Percentiles rank a stretch among this genome's conserved stretches.
Evolutionary conservation across 2,888 invertebrate genomes (phyloP).

Genomic region (Drosophila mimica): DNA sequence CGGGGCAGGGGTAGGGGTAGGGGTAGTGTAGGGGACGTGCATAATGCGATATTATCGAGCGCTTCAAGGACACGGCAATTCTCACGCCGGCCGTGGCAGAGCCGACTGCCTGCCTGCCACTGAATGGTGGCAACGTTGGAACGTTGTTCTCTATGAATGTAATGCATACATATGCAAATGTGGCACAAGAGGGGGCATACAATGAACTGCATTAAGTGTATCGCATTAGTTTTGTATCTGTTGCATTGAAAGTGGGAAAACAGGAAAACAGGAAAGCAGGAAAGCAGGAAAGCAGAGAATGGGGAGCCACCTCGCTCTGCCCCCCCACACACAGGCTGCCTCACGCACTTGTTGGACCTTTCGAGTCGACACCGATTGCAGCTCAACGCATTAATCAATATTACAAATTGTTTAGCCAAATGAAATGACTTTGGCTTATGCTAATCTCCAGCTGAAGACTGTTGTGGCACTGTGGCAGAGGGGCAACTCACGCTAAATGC

Average conservation of each 20-base stretch:
- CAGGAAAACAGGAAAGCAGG: neutral
- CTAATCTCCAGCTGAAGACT: constrained; percentile 47
- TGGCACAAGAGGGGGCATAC: constrained; percentile 31
- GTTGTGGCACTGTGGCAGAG: neutral
- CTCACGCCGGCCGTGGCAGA: constrained; percentile 50
- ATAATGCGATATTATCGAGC: constrained; percentile 65
- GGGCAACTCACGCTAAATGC: constrained; percentile 54
- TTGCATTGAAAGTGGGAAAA: constrained; percentile 37
- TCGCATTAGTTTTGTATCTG: constrained; percentile 52
- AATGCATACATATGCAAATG: constrained; percentile 55
- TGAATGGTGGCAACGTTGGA: constrained; percentile 8
- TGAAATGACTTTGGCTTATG: constrained; percentile 72
- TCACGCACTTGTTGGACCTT: constrained; percentile 68
- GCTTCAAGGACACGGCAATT: constrained; percentile 69
- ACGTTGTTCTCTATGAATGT: neutral
- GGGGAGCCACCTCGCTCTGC: neutral
- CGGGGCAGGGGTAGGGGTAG: no score
- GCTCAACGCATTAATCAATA: constrained; percentile 67
- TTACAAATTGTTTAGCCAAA: constrained; percentile 69
- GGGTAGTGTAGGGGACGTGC: constrained; percentile 30
- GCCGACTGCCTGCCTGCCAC: neutral
- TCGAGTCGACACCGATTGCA: constrained; percentile 22
- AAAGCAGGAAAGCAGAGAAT: neutral
- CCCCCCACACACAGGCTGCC: constrained; percentile 9
- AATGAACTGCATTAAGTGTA: constrained; percentile 45